A percentile compares a stretch with the other conserved stretches of the same genome.
These are phyloP conservation scores for Scytalopus superciliaris DNA, from an alignment of 2,113 vertebrate genomes.

Conservation along the genomic window DNA sequence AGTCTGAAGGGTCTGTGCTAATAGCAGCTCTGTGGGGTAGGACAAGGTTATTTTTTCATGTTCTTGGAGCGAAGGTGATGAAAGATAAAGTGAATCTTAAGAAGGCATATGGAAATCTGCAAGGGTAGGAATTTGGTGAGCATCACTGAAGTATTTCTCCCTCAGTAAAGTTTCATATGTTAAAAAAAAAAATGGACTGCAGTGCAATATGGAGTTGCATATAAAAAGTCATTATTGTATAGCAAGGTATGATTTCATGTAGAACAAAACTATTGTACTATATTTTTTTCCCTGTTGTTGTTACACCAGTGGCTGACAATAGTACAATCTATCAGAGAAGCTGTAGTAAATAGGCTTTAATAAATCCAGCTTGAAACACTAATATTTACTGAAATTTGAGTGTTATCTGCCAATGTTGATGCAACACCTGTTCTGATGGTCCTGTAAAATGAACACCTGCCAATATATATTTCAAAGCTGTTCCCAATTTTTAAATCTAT, in stretches of 20 bases:
- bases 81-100: neutral
- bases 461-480: neutral
- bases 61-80: neutral
- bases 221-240: neutral
- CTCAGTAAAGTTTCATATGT: neutral
- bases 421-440: neutral
- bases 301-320: neutral
- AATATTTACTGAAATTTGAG: conserved; percentile 6
- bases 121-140: neutral
- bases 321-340: neutral
- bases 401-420: neutral
- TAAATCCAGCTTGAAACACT: neutral
- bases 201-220: neutral
- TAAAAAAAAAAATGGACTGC: neutral
- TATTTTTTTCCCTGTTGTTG: neutral
- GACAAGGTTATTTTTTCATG: neutral
- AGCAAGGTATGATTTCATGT: neutral
- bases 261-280: neutral
- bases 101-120: neutral
- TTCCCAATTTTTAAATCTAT: conserved; percentile 18
- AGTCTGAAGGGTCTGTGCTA: neutral
- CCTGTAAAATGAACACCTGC: neutral
- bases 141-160: neutral
- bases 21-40: neutral
- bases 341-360: neutral